Evolutionary conservation across 2,113 vertebrate species (phyloP).

Genomic region (Sialia sialis): DNA sequence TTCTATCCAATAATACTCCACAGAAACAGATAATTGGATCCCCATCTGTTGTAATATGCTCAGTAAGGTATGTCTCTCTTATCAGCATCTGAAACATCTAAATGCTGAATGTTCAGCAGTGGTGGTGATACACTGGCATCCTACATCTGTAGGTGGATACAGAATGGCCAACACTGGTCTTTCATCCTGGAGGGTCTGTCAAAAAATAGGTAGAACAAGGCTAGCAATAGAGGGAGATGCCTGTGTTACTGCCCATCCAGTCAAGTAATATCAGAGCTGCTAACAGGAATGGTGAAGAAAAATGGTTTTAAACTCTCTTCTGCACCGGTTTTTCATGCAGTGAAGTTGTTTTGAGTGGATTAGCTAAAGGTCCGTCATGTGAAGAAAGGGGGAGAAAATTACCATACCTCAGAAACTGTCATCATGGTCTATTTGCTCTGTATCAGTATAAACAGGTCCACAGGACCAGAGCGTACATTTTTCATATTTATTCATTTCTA

Average conservation of each 20-base stretch:
- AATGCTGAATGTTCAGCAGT: not conserved
- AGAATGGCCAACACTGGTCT: not conserved
- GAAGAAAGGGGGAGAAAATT: not conserved
- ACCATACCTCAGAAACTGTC: not conserved
- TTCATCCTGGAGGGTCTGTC: not conserved
- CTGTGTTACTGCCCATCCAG: not conserved
- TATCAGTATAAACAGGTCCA: not conserved
- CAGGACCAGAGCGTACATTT: not conserved
- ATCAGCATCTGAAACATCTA: not conserved
- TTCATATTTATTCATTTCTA: not conserved
- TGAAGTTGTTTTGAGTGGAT: not conserved
- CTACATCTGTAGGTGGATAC: accelerated
- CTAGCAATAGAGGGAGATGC: accelerated
- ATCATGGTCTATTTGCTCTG: not conserved
- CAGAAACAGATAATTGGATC: not conserved
- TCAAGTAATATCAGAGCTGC: not conserved
- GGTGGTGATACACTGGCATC: accelerated
- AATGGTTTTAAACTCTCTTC: not conserved
- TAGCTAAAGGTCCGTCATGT: not conserved
- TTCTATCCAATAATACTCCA: not conserved
- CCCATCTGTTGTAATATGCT: not conserved
- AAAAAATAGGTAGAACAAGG: not conserved
- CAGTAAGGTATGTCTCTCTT: not conserved
- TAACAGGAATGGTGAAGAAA: not conserved
- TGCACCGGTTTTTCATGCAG: not conserved